Base-by-base conservation (phyloP, 2,113 vertebrate genomes). In the Talpa occidentalis region DNA sequence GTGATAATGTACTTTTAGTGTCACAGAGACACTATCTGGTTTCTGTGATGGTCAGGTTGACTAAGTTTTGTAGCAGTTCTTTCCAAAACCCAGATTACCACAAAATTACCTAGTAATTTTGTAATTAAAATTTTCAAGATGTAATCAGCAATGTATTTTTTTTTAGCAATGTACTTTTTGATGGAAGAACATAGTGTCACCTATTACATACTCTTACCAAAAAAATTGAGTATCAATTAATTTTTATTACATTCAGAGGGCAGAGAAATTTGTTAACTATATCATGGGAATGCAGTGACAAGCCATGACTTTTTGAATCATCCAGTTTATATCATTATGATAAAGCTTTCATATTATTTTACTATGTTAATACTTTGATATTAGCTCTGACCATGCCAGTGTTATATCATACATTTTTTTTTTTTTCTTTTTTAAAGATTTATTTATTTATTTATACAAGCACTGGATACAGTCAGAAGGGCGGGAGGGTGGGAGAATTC, bases 291-390 rank as follows among this genome's bases (percentile, higher is more conserved):
- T 42, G 17, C 10, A 77, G 0, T 83, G 3, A 11, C 54, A 70
- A 5, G 30, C 19, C 26, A 62, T n/a, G 37, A 47, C 56, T 92
- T 70, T 92, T 32, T 60, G 35, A 74, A 49, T 66, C 15, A 54
- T 64, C 17, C 14, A 70, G 28, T 59, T 84, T 22, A 62, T 79
- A 79, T 89, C 16, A 59, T n/a, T 88, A 49, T 24, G 73, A 52
- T 54, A 56, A 94, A 93, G 73, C 67, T 26, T 94, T 74, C 76
- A 11, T 4, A 10, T 73, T 5, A 54, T 92, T 86, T 88, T 94
- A 49, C 9, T 32, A 42, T 91, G 40, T 47, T 93, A 22, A 64
- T 66, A 52, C 44, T 96, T 87, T 62, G 15, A 17, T 69, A 64
- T 37, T 42, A 76, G 69, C 21, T 30, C 52, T 88, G 47, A 79